phyloP scores from a whole-genome alignment of 2,797 vertebrate genomes.

The Champsocephalus gunnari region DNA sequence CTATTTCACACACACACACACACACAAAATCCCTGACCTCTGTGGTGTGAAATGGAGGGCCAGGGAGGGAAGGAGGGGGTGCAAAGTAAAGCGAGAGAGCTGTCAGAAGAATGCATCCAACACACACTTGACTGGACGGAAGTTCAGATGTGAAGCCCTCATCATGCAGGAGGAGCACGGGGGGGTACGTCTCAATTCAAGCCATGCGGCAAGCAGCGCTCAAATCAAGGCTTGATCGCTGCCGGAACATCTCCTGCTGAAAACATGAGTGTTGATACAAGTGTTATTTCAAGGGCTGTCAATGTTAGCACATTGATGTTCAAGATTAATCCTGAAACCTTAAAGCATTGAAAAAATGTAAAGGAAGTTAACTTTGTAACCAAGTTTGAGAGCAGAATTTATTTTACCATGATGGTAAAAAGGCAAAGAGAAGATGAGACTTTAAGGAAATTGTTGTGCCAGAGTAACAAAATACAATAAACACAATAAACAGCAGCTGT shows the following conservation, averaged over 20 bases:
- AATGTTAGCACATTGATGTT: too few relatives aligned
- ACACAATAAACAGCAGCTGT: too few relatives aligned
- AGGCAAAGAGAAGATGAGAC: too few relatives aligned
- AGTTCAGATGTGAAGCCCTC: slow-evolving; percentile 65
- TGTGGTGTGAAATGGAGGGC: slow-evolving; percentile 77
- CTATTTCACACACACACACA: slow-evolving; percentile 23
- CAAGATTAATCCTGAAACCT: too few relatives aligned
- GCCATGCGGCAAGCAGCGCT: slow-evolving; percentile 47
- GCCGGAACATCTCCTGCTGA: slow-evolving; percentile 23
- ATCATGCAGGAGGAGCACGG: slow-evolving; percentile 62
- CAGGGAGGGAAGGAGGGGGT: slow-evolving; percentile 36
- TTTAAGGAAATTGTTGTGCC: too few relatives aligned
- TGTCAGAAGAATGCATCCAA: slow-evolving; percentile 74
- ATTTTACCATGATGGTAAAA: too few relatives aligned
- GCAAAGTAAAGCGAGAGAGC: slow-evolving; percentile 73
- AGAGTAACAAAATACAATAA: too few relatives aligned
- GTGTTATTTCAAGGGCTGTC: too few relatives aligned
- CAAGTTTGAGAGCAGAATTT: too few relatives aligned
- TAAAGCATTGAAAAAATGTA: too few relatives aligned
- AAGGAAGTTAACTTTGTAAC: too few relatives aligned
- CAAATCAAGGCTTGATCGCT: slow-evolving; percentile 48
- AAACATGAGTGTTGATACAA: slow-evolving; percentile 26
- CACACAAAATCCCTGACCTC: slow-evolving; percentile 71
- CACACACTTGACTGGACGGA: slow-evolving; percentile 73
- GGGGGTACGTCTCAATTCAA: slow-evolving; percentile 66